Percentiles rank a stretch among this genome's conserved stretches.
Conservation (phyloP, 2,888 invertebrate genomes). For the Ophion ventricosus region DNA sequence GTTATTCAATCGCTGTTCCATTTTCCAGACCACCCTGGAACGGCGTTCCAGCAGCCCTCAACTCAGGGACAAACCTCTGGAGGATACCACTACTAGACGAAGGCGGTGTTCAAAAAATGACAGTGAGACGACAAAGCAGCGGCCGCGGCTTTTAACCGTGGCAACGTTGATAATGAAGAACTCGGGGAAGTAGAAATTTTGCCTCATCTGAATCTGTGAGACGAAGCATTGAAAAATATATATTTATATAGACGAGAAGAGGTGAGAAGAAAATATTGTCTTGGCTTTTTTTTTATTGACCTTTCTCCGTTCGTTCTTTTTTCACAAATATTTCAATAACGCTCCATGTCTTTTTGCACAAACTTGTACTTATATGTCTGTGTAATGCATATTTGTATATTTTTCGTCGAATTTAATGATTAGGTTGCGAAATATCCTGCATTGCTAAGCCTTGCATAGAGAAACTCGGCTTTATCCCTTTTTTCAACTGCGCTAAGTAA, state of each 20-base stretch:
- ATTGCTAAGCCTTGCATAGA: no score
- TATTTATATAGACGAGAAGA: constrained; percentile 54
- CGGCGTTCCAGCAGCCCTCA: background rate
- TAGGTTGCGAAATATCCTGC: no score
- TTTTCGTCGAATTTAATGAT: no score
- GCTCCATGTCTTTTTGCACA: background rate
- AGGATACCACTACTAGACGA: background rate
- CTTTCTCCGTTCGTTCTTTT: background rate
- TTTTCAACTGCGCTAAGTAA: no score
- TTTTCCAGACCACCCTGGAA: background rate
- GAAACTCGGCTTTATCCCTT: no score
- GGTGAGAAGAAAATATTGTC: constrained; percentile 26
- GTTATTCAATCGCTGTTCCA: background rate
- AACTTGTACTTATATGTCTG: background rate
- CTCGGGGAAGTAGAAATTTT: background rate
- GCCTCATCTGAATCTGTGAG: constrained; percentile 42
- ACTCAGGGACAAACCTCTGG: background rate
- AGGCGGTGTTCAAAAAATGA: background rate
- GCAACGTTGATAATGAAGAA: background rate
- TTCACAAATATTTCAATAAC: background rate
- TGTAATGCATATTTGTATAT: no score
- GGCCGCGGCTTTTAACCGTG: background rate
- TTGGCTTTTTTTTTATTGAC: constrained; percentile 10
- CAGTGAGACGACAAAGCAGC: background rate
- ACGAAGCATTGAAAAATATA: constrained; percentile 37